Percentiles rank a stretch among this genome's conserved stretches.
Conservation (phyloP, 2,113 vertebrate genomes). For the Coptodon rendalli region DNA sequence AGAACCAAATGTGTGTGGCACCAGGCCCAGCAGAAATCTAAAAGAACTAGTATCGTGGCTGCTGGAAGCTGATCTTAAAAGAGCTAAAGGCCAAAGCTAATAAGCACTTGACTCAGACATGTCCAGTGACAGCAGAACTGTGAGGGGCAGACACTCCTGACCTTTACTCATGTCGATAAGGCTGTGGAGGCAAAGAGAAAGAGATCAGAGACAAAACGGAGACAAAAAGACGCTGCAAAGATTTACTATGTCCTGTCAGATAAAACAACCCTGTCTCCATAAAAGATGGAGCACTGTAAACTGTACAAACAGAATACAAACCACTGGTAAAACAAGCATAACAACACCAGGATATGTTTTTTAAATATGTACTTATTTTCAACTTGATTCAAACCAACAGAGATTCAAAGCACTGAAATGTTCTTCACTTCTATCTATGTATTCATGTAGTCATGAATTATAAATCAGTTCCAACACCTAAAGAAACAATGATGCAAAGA, state of each 20-base stretch:
- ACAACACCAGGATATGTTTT: neutral
- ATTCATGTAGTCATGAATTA: neutral
- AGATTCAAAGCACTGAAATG: neutral
- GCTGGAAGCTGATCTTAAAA: neutral
- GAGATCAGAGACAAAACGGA: neutral
- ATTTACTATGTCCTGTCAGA: neutral
- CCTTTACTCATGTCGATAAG: slow-evolving; percentile 19
- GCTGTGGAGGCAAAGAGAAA: neutral
- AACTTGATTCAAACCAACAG: neutral
- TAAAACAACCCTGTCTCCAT: neutral
- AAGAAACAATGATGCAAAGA: neutral
- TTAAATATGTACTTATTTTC: neutral
- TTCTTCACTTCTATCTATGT: neutral
- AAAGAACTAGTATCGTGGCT: neutral
- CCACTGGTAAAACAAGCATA: neutral
- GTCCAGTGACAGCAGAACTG: neutral
- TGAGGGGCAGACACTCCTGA: neutral
- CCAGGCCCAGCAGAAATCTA: neutral
- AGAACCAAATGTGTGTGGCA: neutral
- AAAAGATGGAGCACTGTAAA: neutral
- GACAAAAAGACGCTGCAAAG: neutral
- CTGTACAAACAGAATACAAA: neutral
- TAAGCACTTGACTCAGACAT: slow-evolving; percentile 14
- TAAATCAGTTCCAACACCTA: neutral
- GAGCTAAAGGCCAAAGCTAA: slow-evolving; percentile 34